Evolutionary conservation across 2,797 vertebrate species (phyloP).

Genomic region (Pantherophis alleghaniensis): DNA sequence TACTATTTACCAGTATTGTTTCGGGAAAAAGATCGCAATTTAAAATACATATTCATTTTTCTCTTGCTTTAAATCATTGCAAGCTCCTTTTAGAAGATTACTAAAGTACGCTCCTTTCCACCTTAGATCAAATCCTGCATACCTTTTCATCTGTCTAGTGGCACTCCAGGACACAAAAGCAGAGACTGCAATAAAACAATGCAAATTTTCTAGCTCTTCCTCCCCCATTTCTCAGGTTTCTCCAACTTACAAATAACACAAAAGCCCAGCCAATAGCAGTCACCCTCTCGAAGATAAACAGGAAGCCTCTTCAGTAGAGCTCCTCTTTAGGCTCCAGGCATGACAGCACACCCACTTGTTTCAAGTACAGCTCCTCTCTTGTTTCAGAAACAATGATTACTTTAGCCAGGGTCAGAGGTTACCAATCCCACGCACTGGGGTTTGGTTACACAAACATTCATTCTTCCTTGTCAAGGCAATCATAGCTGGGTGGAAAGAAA

Average conservation of each 20-base stretch:
- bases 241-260: not conserved
- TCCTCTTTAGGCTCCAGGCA: not conserved
- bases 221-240: not conserved
- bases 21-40: not conserved
- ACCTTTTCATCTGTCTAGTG: not conserved
- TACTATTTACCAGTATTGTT: not conserved
- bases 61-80: not conserved
- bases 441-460: conserved; percentile 22
- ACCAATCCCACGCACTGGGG: conserved; percentile 3
- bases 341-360: not conserved
- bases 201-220: not conserved
- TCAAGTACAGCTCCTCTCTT: not conserved
- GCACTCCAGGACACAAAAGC: not conserved
- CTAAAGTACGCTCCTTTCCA: not conserved
- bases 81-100: not conserved
- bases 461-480: not conserved
- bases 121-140: not conserved
- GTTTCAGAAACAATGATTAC: not conserved
- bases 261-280: not conserved
- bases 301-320: conserved; percentile 18
- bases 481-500: not conserved
- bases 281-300: conserved; percentile 13
- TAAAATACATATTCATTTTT: not conserved
- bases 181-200: conserved; percentile 5
- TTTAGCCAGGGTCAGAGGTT: not conserved